Evolutionary conservation across 2,888 invertebrate species (phyloP), one percentile per base, ranked within the genome.

Genomic region (Zonitis immaculata): DNA sequence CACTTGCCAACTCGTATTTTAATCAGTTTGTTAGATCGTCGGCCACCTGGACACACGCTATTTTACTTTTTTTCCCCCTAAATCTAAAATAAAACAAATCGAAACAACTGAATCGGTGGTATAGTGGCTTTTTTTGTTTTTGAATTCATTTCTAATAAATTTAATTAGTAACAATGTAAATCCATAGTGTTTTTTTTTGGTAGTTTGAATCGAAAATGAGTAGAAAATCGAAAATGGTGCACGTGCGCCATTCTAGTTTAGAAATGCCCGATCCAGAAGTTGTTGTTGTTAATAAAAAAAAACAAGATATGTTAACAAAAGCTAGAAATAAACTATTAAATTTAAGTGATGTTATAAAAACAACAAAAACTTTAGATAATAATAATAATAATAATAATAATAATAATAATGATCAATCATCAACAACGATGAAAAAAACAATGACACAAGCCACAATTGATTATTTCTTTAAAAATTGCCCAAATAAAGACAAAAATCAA

Each of bases 401-500:
- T n/a, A n/a, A n/a, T n/a, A n/a, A n/a, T n/a, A n/a, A n/a, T n/a
- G n/a, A n/a, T n/a, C n/a, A n/a, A n/a, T n/a, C n/a, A n/a, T n/a
- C n/a, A n/a, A n/a, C n/a, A n/a, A n/a, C n/a, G n/a, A n/a, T 51
- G 5, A 71, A 68, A 43, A 75, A 72, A 63, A 66, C 72, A 0
- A 64, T 72, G 45, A 71, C 75, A 3, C 75, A 75, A 58, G 66
- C 71, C 1, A 82, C 81, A 51, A 73, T 80, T 47, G 80, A 80
- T 32, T 73, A 76, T 52, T 71, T 76, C 49, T 58, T 74, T 22
- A 81, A 80, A 66, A 80, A 79, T 51, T 59, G 56, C 26, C 65
- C 71, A 7, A 67, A 67, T 54, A 77, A 70, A 51, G 78, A 78
- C 1, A 77, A 68, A 51, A n/a, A n/a, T n/a, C n/a, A n/a, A n/a